Base-by-base conservation (phyloP, 64 coral and sea anemone species). In the Catalaphyllia jardinei region DNA sequence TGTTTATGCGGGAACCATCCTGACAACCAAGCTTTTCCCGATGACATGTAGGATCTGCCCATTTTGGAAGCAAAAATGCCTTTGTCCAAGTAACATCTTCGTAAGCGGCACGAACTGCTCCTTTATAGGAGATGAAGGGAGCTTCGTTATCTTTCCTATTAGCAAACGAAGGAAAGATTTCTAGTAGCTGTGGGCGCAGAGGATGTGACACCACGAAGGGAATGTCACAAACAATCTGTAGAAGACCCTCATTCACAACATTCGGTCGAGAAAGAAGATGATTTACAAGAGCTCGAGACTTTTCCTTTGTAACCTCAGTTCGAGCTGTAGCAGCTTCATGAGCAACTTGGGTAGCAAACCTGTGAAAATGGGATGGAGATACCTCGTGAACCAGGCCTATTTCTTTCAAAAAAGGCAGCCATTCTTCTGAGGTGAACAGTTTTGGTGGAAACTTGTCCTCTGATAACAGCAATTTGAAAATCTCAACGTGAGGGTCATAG, bases 331-430 rank as follows among this genome's bases (percentile, higher is more conserved):
- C 57, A n/a, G 79, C 89, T 85, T 91, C 89, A 18, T 24, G 29
- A 42, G 69, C 89, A 15, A 91, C 89, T 86, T 91, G 52, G 6
- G 9, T 24, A 13, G 89, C 89, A 77, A 91, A 91, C 15, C 28
- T 17, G 2, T 67, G 1, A 25, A 91, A 91, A 22, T 64, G 19
- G 15, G 19, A 14, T 17, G 75, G 14, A 4, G 18, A 42, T 17
- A 91, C 80, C 3, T 52, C 19, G 52, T 85, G 69, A 63, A 91
- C 61, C 10, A 91, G 80, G 13, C 89, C 89, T 24, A 91, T 77
- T 24, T 85, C 35, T 13, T 38, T 38, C 9, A 91, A 31, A 67
- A 91, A 91, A 8, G 54, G 5, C 25, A 91, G 52, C 89, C 89
- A 91, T 39, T 91, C n/a, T 12, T 62, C 9, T 11, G 76, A 29